These are phyloP conservation scores for Dendronephthya gigantea DNA, from an alignment of 64 coral and sea anemone genomes.

Conservation along the genomic window DNA sequence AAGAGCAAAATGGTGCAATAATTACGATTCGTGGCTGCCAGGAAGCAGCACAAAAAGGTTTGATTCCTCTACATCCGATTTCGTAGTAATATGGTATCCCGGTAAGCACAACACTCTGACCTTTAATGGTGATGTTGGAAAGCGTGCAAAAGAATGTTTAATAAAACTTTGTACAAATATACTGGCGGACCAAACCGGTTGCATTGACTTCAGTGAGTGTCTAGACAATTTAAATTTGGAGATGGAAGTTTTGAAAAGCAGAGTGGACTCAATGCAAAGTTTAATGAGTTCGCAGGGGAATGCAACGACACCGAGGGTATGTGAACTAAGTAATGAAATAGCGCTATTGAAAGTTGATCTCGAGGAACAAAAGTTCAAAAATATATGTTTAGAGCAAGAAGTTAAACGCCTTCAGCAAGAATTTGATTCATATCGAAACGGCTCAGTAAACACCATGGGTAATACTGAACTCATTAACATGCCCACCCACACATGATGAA, in stretches of 20 bases:
- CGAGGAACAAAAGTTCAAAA: slow-evolving; percentile 2
- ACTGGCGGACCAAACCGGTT: slow-evolving; percentile 4
- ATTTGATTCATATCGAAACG: slow-evolving; percentile 22
- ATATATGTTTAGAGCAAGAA: slow-evolving; percentile 5
- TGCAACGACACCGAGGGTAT: not conserved
- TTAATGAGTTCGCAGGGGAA: slow-evolving; percentile 20
- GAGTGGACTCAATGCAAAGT: slow-evolving; percentile 20
- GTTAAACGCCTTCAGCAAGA: slow-evolving; percentile 15
- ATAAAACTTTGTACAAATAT: no score
- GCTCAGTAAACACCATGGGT: not conserved
- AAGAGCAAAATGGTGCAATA: not conserved
- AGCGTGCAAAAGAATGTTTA: not conserved
- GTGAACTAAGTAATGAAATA: slow-evolving; percentile 16
- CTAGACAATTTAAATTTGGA: slow-evolving; percentile 27
- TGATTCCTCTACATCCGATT: slow-evolving; percentile 22
- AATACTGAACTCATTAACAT: not conserved
- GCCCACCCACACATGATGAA: no score
- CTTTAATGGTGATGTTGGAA: not conserved
- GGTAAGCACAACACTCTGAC: slow-evolving; percentile 3
- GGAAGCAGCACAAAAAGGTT: slow-evolving; percentile 16
- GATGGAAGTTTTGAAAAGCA: slow-evolving; percentile 16
- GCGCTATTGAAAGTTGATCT: slow-evolving; percentile 18
- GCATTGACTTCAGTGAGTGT: slow-evolving; percentile 7
- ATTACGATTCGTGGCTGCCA: not conserved
- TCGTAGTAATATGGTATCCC: slow-evolving; percentile 30